Base-by-base conservation (phyloP, 2,113 vertebrate genomes). In the Gavia stellata region DNA sequence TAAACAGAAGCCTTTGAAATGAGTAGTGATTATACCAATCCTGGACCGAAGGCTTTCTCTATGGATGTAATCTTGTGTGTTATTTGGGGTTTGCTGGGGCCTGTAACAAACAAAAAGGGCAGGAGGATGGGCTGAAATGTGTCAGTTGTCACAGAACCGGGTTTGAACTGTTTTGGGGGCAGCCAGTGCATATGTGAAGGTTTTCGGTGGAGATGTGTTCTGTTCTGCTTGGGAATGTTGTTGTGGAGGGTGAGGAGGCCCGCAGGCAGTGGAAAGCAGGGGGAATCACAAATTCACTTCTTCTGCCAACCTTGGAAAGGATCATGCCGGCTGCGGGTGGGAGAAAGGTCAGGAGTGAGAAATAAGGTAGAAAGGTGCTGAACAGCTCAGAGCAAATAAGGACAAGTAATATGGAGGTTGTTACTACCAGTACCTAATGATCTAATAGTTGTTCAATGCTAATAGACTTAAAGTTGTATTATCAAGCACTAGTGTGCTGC, bases 291-390 rank as follows among this genome's bases (percentile, higher is more conserved):
- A 38, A 65, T 84, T 68, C 8, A 8, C 16, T 81, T 58, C 2
- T 72, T 75, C 23, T 68, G 17, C 77, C 58, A 72, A 4, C 23
- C 8, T 16, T 9, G 9, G n/a, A 89, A 80, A 75, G 8, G n/a
- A 75, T 86, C 20, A 15, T 4, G 1, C 6, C 0, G 3, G 8
- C 15, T 61, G 7, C 2, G 5, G 26, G 36, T 71, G 19, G 80
- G 29, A 63, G 47, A 52, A 68, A 73, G 17, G 7, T 55, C 40
- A 50, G 15, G 38, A 87, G 10, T n/a, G 10, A 72, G 40, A 91
- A 82, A 31, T 50, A 73, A 42, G 7, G 19, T 45, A 52, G n/a
- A 78, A 80, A 34, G 9, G 6, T 38, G 26, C 40, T 85, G 25
- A 88, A 63, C 33, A 45, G 17, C 20, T 68, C 40, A 67, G 21